Base-by-base conservation (phyloP, 2,888 invertebrate genomes). In the Drosophila subsilvestris region DNA sequence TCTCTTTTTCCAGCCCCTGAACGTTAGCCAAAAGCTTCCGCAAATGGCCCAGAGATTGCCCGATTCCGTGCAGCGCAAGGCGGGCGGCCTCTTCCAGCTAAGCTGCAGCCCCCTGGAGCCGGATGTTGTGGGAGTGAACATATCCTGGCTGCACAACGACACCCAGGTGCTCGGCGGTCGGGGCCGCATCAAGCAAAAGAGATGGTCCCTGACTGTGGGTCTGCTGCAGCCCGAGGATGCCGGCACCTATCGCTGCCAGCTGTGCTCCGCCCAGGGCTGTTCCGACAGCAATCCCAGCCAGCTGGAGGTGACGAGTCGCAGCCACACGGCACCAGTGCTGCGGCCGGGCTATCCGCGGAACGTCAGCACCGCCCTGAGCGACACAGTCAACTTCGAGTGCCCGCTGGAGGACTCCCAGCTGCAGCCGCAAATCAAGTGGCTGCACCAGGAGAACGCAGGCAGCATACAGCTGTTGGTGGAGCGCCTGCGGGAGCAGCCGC, bases 201-300 rank as follows among this genome's bases (percentile, higher is more conserved):
- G 95, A 85, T 96, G 96, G 96, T 93, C 94, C 0, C 93, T 97
- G 59, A 92, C 93, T 1, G 92, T 99, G 63, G 96, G 96, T 74
- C 97, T 98, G 88, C 93, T 97, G 32, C 95, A 96, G 0, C 94
- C 95, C 5, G 93, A 94, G 22, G 99, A 99, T 90, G 94, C 95
- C 60, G 99, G 98, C 2, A 95, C 96, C 85, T 99, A 98, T 91
- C 96, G 95, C 0, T 99, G 99, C 90, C 93, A 94, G 42, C 95
- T 98, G 8, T 96, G 96, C 92, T 99, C 98, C 90, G 91, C 93
- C 17, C 92, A 95, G 55, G 98, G 96, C 0, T 96, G 96, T 86
- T 95, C 96, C 63, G 18, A 18, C 18, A 93, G 95, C 57, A 95
- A 94, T 88, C 95, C 95, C 0, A 95, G 94, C 78, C 93, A 93